Evolutionary conservation across 2,888 invertebrate genomes (phyloP).

Genomic region (Hirudinaria manillensis): DNA sequence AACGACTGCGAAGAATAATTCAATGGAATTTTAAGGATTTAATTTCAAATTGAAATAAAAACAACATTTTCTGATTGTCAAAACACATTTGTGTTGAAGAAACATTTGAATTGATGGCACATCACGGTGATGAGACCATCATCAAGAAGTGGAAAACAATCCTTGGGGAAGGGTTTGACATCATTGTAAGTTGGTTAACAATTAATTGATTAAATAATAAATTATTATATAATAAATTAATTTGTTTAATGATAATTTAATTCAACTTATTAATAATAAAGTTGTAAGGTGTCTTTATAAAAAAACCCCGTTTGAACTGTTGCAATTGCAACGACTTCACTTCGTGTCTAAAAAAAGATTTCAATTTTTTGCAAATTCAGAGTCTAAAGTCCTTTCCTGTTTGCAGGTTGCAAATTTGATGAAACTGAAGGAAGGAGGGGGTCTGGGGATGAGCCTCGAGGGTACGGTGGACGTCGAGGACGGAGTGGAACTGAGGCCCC

Average conservation of each 20-base stretch:
- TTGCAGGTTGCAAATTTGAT: conserved; percentile 79
- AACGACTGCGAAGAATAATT: no score
- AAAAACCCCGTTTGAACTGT: no score
- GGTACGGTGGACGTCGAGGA: conserved; percentile 94
- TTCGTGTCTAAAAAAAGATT: no score
- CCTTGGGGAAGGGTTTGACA: conserved; percentile 71
- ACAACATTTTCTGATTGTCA: neutral
- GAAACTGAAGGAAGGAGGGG: conserved; percentile 81
- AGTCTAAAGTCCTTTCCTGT: no score
- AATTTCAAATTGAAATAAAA: neutral
- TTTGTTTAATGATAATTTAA: neutral
- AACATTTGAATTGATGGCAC: conserved; percentile 44
- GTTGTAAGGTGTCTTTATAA: no score
- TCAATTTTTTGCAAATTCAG: no score
- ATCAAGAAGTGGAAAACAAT: conserved; percentile 73
- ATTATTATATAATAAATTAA: neutral
- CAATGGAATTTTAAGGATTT: no score
- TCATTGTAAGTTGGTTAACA: conserved; percentile 62
- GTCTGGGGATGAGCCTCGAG: conserved; percentile 90
- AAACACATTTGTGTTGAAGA: neutral
- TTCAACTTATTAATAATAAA: no score
- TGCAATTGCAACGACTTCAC: no score
- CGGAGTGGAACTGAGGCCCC: conserved; percentile 90
- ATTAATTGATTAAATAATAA: neutral
- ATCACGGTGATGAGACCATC: conserved; percentile 67